Percentiles rank a stretch among this genome's conserved stretches.
Evolutionary conservation across 2,888 invertebrate genomes (phyloP).

Genomic region (Drosophila meridionalis): DNA sequence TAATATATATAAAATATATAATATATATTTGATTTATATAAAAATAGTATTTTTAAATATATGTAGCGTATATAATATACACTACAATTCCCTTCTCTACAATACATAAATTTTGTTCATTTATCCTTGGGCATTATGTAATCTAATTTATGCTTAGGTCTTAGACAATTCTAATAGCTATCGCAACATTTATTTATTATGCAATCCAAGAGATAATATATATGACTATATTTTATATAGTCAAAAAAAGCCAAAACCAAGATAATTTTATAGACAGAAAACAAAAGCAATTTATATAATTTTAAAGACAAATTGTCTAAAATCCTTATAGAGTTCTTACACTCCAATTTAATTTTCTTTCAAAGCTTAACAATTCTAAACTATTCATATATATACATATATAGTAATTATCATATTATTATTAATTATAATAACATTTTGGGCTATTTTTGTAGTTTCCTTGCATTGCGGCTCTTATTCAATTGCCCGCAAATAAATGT

Average conservation of each 20-base stretch:
- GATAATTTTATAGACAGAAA: background rate
- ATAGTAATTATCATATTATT: background rate
- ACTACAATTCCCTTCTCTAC: too few species aligned
- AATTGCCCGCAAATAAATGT: slow-evolving; percentile 59
- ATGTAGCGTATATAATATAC: too few species aligned
- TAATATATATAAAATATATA: background rate
- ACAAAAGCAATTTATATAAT: background rate
- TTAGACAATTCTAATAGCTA: background rate
- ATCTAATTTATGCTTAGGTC: background rate
- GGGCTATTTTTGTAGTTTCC: slow-evolving; percentile 2
- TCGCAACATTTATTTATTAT: background rate
- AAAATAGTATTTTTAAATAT: too few species aligned
- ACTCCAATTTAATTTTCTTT: background rate
- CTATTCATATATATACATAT: background rate
- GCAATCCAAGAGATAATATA: background rate
- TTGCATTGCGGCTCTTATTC: slow-evolving; percentile 60
- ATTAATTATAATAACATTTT: background rate
- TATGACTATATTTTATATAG: background rate
- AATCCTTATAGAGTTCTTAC: background rate
- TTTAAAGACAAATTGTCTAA: background rate
- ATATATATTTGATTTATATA: background rate
- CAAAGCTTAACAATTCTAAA: background rate
- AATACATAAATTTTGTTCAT: background rate
- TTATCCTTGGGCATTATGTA: background rate
- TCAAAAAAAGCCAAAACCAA: background rate